Conservation (phyloP, 2,888 invertebrate genomes). For the Nasonovia ribisnigri region DNA sequence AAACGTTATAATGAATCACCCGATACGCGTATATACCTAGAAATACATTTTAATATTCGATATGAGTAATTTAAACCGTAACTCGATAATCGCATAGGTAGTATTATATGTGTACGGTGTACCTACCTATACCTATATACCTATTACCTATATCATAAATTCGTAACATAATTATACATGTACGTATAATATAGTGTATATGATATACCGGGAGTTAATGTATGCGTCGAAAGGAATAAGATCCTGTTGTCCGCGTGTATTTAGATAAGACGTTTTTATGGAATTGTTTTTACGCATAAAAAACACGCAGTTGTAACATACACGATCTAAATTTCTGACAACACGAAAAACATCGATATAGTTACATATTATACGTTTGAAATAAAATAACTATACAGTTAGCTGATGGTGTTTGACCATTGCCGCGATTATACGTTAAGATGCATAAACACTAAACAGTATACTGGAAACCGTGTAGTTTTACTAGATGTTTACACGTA, state of each 20-base stretch:
- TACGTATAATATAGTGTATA: background rate
- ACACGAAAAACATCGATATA: background rate
- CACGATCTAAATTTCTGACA: background rate
- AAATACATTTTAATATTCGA: background rate
- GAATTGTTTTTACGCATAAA: background rate
- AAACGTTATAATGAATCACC: background rate
- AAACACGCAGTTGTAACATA: background rate
- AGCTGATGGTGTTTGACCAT: background rate
- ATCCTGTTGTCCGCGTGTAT: background rate
- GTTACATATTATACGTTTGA: background rate
- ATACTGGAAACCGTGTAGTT: background rate
- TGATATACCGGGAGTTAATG: background rate
- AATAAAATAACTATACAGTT: background rate
- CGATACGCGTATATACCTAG: background rate
- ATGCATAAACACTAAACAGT: background rate
- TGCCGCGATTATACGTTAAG: background rate
- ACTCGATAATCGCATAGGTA: background rate
- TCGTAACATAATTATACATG: background rate
- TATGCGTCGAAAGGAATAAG: background rate
- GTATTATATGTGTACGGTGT: background rate
- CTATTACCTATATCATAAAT: background rate
- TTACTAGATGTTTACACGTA: background rate
- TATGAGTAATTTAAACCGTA: slow-evolving; percentile 5
- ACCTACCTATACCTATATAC: too few relatives aligned
- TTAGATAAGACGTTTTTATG: background rate